Evolutionary conservation across 2,797 vertebrate species (phyloP).

Genomic region (Semotilus atromaculatus): DNA sequence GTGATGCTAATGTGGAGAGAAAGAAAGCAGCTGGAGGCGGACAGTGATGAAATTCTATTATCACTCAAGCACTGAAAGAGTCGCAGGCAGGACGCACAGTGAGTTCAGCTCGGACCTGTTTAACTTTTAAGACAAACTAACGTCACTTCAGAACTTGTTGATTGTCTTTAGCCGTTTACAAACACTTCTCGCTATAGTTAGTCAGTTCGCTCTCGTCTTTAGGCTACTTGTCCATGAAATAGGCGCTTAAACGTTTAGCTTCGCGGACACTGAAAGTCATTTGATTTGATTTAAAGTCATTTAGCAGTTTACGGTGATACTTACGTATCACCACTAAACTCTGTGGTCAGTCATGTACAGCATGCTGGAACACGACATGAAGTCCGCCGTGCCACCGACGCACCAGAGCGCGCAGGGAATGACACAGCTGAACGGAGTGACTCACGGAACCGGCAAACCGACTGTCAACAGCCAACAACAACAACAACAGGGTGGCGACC

Average conservation of each 20-base stretch:
- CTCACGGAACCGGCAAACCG: constrained; percentile 45
- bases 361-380: constrained; percentile 67
- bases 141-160: constrained; percentile 30
- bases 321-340: constrained; percentile 16
- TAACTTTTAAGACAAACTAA: constrained; percentile 27
- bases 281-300: constrained; percentile 31
- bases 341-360: constrained; percentile 61
- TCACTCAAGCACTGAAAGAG: constrained; percentile 57
- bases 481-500: constrained; percentile 44
- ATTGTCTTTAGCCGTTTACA: not conserved
- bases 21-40: constrained; percentile 60
- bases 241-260: not conserved
- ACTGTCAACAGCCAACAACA: constrained; percentile 47
- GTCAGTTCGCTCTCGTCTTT: constrained; percentile 9
- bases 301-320: constrained; percentile 20
- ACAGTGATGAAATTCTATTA: constrained; percentile 58
- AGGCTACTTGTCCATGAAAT: not conserved
- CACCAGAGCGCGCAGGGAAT: constrained; percentile 56
- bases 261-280: constrained; percentile 2
- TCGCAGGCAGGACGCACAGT: constrained; percentile 45
- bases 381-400: constrained; percentile 53
- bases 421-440: constrained; percentile 47
- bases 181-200: not conserved
- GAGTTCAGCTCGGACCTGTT: constrained; percentile 41
- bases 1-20: constrained; percentile 65